These are phyloP conservation scores for Drosophila anomalata DNA, from an alignment of 2,888 invertebrate species.

Conservation along the genomic window DNA sequence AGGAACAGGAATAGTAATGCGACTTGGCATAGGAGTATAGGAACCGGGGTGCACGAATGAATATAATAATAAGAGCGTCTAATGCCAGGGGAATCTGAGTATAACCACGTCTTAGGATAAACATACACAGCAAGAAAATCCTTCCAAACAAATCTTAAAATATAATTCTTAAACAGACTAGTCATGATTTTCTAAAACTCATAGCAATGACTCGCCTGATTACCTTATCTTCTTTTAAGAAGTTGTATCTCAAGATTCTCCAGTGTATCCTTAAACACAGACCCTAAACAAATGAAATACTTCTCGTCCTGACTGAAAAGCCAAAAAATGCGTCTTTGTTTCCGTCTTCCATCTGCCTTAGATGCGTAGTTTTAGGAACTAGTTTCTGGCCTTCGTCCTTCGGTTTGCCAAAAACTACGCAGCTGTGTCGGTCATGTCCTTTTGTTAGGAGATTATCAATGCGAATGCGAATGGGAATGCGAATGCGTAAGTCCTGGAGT, in stretches of 20 bases:
- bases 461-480: constrained; percentile 23
- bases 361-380: constrained; percentile 42
- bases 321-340: constrained; percentile 37
- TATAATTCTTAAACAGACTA: background rate
- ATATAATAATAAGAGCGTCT: constrained; percentile 67
- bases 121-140: constrained; percentile 6
- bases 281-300: constrained; percentile 10
- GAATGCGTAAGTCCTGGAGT: constrained; percentile 24
- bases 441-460: constrained; percentile 43
- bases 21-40: constrained; percentile 15
- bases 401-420: constrained; percentile 35
- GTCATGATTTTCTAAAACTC: too few relatives aligned
- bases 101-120: constrained; percentile 32
- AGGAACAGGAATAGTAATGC: constrained; percentile 47
- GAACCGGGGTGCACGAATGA: constrained; percentile 26
- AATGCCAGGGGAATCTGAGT: constrained; percentile 46
- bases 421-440: constrained; percentile 37
- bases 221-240: background rate
- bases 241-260: background rate
- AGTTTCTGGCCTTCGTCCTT: constrained; percentile 21
- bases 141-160: too few relatives aligned
- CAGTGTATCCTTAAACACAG: constrained; percentile 14
- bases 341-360: constrained; percentile 29
- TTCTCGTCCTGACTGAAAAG: constrained; percentile 15
- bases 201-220: too few relatives aligned